phyloP scores from a whole-genome alignment of 2,888 invertebrate genomes.

The Leucoma salicis region DNA sequence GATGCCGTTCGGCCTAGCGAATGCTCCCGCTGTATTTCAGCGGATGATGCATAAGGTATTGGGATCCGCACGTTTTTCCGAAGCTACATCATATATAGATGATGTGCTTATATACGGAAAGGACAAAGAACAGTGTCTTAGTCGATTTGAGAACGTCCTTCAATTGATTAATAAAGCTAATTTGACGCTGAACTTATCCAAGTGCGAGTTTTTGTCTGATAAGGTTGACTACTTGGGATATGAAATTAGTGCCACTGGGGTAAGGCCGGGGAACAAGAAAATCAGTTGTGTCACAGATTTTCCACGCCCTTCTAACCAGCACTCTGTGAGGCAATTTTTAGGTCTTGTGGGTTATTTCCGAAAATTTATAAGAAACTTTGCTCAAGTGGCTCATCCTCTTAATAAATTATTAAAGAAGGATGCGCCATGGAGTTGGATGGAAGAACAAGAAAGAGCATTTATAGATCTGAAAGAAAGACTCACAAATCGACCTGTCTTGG shows the following conservation, averaged over 20 bases:
- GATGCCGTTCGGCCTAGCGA: conserved; percentile 1
- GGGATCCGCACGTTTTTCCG: too few relatives aligned
- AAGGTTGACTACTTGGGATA: too few relatives aligned
- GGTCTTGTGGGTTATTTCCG: conserved; percentile 2
- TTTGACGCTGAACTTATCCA: too few relatives aligned
- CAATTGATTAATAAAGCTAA: too few relatives aligned
- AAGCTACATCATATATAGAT: too few relatives aligned
- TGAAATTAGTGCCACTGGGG: too few relatives aligned
- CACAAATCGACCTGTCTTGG: neutral
- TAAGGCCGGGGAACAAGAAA: conserved; percentile 7
- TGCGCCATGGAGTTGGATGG: neutral
- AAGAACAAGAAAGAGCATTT: conserved; percentile 11
- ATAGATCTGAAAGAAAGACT: conserved; percentile 16
- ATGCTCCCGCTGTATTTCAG: neutral
- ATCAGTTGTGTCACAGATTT: neutral
- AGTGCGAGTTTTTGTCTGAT: too few relatives aligned
- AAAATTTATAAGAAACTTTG: neutral
- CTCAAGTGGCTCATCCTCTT: neutral
- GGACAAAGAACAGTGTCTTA: too few relatives aligned
- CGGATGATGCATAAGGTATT: neutral
- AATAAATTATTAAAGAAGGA: conserved; percentile 2
- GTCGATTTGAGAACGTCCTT: too few relatives aligned
- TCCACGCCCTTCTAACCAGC: conserved; percentile 16
- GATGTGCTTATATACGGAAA: too few relatives aligned
- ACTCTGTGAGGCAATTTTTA: conserved; percentile 24